Evolutionary conservation across 1,140 invertebrate species (phyloP).

Genomic region (Andrena cerasifolii): DNA sequence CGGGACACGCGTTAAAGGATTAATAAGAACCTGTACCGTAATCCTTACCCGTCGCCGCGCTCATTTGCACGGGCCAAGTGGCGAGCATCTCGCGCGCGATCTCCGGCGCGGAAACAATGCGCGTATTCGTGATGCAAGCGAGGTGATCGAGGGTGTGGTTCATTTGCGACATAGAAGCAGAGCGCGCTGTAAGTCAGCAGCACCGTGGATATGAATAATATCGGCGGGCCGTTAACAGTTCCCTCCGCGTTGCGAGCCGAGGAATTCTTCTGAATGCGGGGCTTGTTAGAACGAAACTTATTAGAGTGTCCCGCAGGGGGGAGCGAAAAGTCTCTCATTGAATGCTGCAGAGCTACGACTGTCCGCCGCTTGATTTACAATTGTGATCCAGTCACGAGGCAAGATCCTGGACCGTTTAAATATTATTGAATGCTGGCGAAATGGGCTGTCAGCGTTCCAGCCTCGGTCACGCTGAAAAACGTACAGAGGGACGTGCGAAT

Average conservation of each 20-base stretch:
- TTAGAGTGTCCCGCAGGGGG: neutral
- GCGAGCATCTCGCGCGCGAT: neutral
- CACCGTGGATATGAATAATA: neutral
- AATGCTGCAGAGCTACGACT: neutral
- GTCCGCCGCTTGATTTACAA: constrained; percentile 23
- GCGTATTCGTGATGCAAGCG: neutral
- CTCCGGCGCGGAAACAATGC: neutral
- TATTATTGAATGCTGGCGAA: neutral
- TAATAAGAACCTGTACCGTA: neutral
- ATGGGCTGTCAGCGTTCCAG: neutral
- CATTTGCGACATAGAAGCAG: neutral
- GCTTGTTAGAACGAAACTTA: neutral
- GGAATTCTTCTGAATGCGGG: no score
- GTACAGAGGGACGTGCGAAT: constrained; percentile 21
- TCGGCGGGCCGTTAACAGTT: neutral
- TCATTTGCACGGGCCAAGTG: neutral
- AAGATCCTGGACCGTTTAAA: neutral
- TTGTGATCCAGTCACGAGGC: constrained; percentile 5
- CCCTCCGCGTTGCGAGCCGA: no score
- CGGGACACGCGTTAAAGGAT: neutral
- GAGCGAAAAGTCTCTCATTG: neutral
- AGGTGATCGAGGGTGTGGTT: constrained; percentile 9
- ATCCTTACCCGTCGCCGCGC: neutral
- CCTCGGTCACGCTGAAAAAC: constrained; percentile 4
- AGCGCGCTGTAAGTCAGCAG: neutral